Conservation (phyloP, 1,140 invertebrate species). For the Pseudobourletiella spinata region DNA sequence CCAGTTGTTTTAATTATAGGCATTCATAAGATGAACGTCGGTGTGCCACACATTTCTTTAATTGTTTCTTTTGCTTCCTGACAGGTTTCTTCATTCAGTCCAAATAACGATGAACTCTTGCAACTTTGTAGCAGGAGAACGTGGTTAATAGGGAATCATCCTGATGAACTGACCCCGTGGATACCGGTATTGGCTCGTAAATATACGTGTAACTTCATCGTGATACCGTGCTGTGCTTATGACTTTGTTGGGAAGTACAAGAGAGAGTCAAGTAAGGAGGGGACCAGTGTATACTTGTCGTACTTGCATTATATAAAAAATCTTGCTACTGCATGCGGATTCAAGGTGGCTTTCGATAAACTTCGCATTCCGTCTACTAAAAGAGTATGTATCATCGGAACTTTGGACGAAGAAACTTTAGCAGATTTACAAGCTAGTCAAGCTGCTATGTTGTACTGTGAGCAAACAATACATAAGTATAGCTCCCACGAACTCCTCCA, state of each 20-base stretch:
- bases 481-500: background rate
- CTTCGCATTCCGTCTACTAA: constrained; percentile 94
- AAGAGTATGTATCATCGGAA: constrained; percentile 70
- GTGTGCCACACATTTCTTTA: background rate
- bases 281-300: constrained; percentile 64
- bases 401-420: constrained; percentile 15
- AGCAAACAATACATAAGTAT: background rate
- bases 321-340: constrained; percentile 65
- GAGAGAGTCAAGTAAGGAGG: constrained; percentile 41
- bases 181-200: constrained; percentile 82
- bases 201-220: constrained; percentile 67
- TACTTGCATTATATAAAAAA: constrained; percentile 69
- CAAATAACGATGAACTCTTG: background rate
- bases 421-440: background rate
- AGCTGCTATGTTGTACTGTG: background rate
- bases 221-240: constrained; percentile 88
- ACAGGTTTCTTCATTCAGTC: constrained; percentile 1
- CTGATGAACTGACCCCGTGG: constrained; percentile 96
- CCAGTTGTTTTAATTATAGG: constrained; percentile 16
- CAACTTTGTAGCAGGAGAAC: constrained; percentile 20
- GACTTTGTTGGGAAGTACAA: constrained; percentile 83
- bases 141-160: constrained; percentile 99
- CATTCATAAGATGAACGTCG: too few species aligned
- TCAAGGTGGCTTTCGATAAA: constrained; percentile 64
- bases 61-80: background rate